phyloP scores from a whole-genome alignment of 2,888 invertebrate genomes.

The Oxycera nigricornis region DNA sequence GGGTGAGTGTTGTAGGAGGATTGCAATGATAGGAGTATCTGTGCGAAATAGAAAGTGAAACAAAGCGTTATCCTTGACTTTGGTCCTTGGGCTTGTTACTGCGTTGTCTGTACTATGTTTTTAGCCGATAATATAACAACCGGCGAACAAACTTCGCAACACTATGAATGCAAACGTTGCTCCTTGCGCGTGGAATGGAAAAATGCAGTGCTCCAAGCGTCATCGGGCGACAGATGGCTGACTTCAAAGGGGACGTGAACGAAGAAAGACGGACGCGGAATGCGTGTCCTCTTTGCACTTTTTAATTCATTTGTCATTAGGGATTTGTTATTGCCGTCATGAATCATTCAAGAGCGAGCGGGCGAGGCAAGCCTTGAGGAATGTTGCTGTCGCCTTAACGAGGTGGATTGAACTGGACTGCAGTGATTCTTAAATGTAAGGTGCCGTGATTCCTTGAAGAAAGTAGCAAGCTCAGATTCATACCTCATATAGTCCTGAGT shows the following conservation, averaged over 20 bases:
- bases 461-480: no score
- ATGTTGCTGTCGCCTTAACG: background rate
- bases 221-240: slow-evolving; percentile 13
- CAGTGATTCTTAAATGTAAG: no score
- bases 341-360: slow-evolving; percentile 25
- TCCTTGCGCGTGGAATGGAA: background rate
- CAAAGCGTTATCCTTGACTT: slow-evolving; percentile 28
- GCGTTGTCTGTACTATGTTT: background rate
- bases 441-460: no score
- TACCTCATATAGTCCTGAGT: no score
- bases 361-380: slow-evolving; percentile 4
- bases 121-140: background rate
- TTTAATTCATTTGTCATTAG: slow-evolving; percentile 34
- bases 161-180: background rate
- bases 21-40: background rate
- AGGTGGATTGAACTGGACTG: no score
- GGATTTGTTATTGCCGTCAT: slow-evolving; percentile 25
- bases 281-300: slow-evolving; percentile 23
- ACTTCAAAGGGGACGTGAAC: slow-evolving; percentile 20
- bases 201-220: slow-evolving; percentile 9
- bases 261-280: slow-evolving; percentile 8
- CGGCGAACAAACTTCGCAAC: background rate
- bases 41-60: slow-evolving; percentile 1
- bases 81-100: slow-evolving; percentile 6
- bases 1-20: background rate